Percentiles rank a stretch among this genome's conserved stretches.
Evolutionary conservation across 2,113 vertebrate species (phyloP).

Genomic region (Argyrosomus japonicus): DNA sequence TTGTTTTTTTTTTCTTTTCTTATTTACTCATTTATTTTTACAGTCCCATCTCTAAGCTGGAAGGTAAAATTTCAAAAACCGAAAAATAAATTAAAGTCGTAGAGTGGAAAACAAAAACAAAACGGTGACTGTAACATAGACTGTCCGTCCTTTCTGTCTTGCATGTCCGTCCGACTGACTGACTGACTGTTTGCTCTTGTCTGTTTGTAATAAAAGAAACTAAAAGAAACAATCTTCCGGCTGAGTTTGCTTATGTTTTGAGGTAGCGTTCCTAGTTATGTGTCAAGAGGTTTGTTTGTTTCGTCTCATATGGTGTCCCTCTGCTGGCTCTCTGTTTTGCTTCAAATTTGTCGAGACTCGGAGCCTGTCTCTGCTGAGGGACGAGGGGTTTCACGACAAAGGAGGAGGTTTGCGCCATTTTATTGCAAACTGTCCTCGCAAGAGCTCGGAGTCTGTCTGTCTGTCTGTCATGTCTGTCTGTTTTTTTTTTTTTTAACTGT

Average conservation of each 20-base stretch:
- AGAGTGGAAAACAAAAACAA: conserved; percentile 49
- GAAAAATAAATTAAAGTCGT: conserved; percentile 78
- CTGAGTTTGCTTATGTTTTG: conserved; percentile 79
- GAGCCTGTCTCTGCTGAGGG: conserved; percentile 45
- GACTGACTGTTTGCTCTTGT: conserved; percentile 59
- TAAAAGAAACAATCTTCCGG: conserved; percentile 81
- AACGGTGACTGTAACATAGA: conserved; percentile 59
- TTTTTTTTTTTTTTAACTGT: neutral
- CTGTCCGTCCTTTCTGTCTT: conserved; percentile 48
- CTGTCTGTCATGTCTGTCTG: neutral
- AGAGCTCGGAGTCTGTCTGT: conserved; percentile 37
- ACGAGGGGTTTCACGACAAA: conserved; percentile 8
- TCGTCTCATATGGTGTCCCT: conserved; percentile 65
- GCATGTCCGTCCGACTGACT: conserved; percentile 22
- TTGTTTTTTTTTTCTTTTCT: conserved; percentile 14
- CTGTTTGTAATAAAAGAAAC: conserved; percentile 45
- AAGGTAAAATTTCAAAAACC: conserved; percentile 66
- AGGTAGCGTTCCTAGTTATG: conserved; percentile 88
- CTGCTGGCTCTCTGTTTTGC: conserved; percentile 17
- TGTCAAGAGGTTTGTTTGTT: conserved; percentile 80
- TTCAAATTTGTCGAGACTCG: conserved; percentile 34
- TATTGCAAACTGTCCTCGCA: neutral
- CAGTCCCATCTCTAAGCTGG: conserved; percentile 70
- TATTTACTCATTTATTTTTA: conserved; percentile 58
- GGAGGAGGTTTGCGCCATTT: conserved; percentile 5